phyloP scores from a whole-genome alignment of 2,113 vertebrate genomes.

The Mionectes macconnelli region DNA sequence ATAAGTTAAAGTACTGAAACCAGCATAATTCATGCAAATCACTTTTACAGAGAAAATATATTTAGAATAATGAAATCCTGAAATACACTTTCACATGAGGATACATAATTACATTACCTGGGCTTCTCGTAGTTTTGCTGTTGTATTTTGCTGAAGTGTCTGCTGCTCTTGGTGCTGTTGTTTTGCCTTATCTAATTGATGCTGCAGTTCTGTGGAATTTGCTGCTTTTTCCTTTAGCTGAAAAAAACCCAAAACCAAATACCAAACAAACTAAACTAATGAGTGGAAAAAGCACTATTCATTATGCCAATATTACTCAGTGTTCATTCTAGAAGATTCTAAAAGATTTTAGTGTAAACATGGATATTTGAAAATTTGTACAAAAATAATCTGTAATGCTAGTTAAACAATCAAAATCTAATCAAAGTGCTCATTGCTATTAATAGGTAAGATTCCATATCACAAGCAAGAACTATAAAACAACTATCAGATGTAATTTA shows the following conservation, averaged over 20 bases:
- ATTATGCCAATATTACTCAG: neutral
- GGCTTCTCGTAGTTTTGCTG: constrained; percentile 91
- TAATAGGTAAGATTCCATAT: neutral
- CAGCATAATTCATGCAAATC: neutral
- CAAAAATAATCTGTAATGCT: neutral
- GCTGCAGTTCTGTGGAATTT: constrained; percentile 87
- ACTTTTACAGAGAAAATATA: neutral
- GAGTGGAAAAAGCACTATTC: neutral
- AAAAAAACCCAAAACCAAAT: neutral
- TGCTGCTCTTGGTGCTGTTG: constrained; percentile 96
- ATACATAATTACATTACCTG: constrained; percentile 77
- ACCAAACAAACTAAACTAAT: neutral
- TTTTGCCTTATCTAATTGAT: constrained; percentile 93
- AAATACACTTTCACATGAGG: neutral
- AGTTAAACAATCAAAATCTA: neutral
- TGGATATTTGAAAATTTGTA: neutral
- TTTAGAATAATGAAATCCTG: neutral
- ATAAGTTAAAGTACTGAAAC: neutral
- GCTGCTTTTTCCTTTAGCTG: constrained; percentile 89
- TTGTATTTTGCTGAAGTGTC: constrained; percentile 90
- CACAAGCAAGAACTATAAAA: neutral
- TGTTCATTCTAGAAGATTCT: neutral
- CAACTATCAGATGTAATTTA: neutral
- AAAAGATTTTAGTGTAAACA: neutral
- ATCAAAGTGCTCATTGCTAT: neutral